phyloP scores from a whole-genome alignment of 2,797 vertebrate species.

The Enteromius viviparus region DNA sequence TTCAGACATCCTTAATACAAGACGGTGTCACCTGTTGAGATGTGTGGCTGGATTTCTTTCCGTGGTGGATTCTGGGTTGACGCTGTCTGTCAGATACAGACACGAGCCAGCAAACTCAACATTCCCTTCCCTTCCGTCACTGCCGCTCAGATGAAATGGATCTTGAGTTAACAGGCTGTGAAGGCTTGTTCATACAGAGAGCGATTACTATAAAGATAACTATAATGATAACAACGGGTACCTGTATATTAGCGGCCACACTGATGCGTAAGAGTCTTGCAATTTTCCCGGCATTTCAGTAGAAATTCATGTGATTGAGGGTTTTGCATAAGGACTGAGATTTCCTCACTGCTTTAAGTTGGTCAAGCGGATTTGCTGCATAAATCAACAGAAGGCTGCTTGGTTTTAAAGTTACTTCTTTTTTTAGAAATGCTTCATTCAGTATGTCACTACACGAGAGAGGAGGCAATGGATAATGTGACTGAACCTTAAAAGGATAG shows the following conservation, averaged over 20 bases:
- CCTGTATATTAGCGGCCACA: background rate
- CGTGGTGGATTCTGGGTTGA: slow-evolving; percentile 9
- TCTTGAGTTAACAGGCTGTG: slow-evolving; percentile 35
- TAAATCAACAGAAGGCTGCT: background rate
- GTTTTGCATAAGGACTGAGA: background rate
- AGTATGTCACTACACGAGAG: background rate
- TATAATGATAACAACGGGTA: background rate
- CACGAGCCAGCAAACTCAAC: slow-evolving; percentile 9
- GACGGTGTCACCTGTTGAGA: slow-evolving; percentile 71
- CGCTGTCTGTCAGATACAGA: slow-evolving; percentile 34
- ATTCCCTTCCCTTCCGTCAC: slow-evolving; percentile 24
- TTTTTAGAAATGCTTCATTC: background rate
- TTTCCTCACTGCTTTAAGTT: background rate
- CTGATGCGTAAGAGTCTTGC: background rate
- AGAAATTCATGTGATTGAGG: background rate
- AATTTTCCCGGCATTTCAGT: background rate
- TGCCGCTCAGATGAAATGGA: slow-evolving; percentile 16
- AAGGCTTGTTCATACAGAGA: background rate
- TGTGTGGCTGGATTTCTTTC: slow-evolving; percentile 39
- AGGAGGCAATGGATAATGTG: slow-evolving; percentile 1
- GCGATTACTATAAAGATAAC: background rate
- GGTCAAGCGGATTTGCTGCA: background rate
- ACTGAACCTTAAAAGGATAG: background rate
- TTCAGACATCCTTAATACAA: slow-evolving; percentile 61
- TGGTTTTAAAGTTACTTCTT: background rate